Evolutionary conservation across 1,140 invertebrate genomes (phyloP), one percentile per base, ranked within the genome.

Genomic region (Drosophila lowei): DNA sequence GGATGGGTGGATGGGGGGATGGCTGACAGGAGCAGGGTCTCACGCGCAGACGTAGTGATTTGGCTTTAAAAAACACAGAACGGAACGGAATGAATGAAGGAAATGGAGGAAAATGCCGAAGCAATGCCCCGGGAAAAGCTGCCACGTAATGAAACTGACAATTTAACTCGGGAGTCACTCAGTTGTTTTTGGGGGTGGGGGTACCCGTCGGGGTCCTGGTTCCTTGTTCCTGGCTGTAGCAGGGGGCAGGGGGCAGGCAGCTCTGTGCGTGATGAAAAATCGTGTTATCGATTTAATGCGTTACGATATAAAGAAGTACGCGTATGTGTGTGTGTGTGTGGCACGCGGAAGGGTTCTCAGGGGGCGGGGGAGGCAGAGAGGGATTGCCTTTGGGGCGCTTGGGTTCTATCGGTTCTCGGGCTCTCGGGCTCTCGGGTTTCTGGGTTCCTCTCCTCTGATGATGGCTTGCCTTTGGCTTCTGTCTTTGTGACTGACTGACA

Each of bases 271-370:
- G 84, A 67, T 88, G 84, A 88, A 89, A 88, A 88, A 88, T 88
- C 79, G 72, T 88, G 83, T 89, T 88, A 88, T 88, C 84, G 83
- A 88, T 88, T 88, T 88, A 89, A 89, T 89, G 84, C 78, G 83
- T 79, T 66, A 28, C 81, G 60, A 48, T 60, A 60, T 34, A 66
- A 42, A 73, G 42, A 41, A n/a, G 18, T 38, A 1, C 9, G 15
- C 13, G 16, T 58, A 6, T 5, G 23, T 23, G 5, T 25, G 3
- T 23, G 23, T 23, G 59, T 58, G 11, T 60, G 61, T 47, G 56
- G 11, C 18, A 21, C n/a, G 11, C 34, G 34, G 34, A 38, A 38
- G 34, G 34, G 11, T 38, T 74, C 52, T 38, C 28, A 42, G n/a
- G 21, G 47, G 50, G 57, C 34, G 18, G n/a, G 4, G 25, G 25